Evolutionary conservation across 2,888 invertebrate species (phyloP), one percentile per base, ranked within the genome.

Genomic region (Mylabris sibirica): DNA sequence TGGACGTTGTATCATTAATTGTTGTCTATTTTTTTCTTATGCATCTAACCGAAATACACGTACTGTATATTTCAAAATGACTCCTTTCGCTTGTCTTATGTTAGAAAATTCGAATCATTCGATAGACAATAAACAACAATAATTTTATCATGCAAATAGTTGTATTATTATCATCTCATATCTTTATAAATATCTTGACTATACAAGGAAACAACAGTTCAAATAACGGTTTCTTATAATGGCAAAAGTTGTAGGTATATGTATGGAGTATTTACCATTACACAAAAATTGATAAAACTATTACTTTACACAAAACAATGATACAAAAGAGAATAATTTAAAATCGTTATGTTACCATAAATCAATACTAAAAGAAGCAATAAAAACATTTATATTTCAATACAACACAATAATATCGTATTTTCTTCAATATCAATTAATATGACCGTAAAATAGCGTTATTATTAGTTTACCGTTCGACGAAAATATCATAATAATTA

Each of bases 191-290:
- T 44, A 44, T 6, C 49, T 49, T 49, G 17, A 49, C 44, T 49
- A 49, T 49, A 49, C 2, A 20, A 49, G 49, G 49, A 49, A 49
- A 49, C 20, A 49, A 49, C 20, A 49, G 49, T 49, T 49, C 20
- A 49, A 49, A 20, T 49, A 49, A 49, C 49, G 49, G 49, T 49
- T 49, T 20, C 11, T 49, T 49, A 49, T 44, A 44, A 49, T 49
- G 49, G 49, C 11, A 49, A 49, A 49, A 6, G 20, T 49, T 49
- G 20, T 20, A 49, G n/a, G n/a, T 11, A 35, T 41, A 41, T 41
- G 12, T 2, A 41, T 41, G 11, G 1, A 12, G n/a, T 8, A 49
- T 49, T 49, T 49, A 49, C 20, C 49, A 30, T 30, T 30, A 8
- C 30, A 30, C 30, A 30, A 30, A 30, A 30, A 30, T 30, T 30